phyloP scores from a whole-genome alignment of 2,888 invertebrate species.

The Patella caerulea region DNA sequence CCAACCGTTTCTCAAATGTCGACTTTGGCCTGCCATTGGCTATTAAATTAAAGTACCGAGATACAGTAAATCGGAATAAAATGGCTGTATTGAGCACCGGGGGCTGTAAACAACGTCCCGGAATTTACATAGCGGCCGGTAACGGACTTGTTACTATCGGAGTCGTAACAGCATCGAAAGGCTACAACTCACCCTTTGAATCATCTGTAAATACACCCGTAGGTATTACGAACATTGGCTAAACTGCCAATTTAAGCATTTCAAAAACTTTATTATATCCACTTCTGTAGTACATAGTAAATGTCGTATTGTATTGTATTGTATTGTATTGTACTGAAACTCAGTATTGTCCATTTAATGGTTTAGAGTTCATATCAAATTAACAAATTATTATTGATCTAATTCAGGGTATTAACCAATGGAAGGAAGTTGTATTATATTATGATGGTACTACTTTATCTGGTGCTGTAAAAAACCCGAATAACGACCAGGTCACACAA shows the following conservation, averaged over 20 bases:
- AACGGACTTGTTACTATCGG: neutral
- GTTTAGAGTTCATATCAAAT: no score
- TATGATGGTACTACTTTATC: neutral
- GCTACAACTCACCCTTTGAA: neutral
- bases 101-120: neutral
- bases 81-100: neutral
- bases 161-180: neutral
- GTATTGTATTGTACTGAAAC: no score
- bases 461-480: neutral
- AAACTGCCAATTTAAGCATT: no score
- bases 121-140: neutral
- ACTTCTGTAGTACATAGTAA: no score
- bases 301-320: no score
- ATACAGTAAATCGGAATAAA: neutral
- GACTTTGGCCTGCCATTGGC: neutral
- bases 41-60: neutral
- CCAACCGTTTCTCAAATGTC: neutral
- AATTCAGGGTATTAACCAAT: neutral
- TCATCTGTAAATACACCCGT: neutral
- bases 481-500: neutral
- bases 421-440: constrained; percentile 2
- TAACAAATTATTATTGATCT: no score
- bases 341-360: no score
- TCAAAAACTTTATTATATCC: no score
- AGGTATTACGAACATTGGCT: neutral